Conservation (phyloP, 2,888 invertebrate genomes). For the Plebejus melissa region DNA sequence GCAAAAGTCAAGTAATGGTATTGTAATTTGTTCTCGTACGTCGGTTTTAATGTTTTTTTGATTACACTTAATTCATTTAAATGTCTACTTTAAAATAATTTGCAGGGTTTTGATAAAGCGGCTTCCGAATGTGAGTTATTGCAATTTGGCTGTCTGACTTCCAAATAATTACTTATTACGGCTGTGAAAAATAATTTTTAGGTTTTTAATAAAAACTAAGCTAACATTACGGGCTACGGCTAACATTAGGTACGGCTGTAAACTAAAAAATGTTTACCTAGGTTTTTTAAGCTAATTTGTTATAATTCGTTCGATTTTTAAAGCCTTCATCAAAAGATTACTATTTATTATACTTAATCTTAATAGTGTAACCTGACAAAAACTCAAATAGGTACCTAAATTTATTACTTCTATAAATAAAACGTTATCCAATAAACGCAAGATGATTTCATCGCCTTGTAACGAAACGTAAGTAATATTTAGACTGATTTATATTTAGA, state of each 20-base stretch:
- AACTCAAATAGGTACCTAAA: not conserved
- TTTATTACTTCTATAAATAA: not conserved
- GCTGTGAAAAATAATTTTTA: no score
- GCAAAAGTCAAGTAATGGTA: not conserved
- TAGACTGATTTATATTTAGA: constrained; percentile 1
- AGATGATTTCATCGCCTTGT: not conserved
- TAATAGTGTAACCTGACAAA: not conserved
- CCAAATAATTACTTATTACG: not conserved
- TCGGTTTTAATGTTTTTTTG: constrained; percentile 9
- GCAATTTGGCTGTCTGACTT: not conserved
- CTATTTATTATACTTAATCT: not conserved
- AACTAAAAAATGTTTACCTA: no score
- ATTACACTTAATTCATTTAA: not conserved
- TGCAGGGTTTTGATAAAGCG: constrained; percentile 4
- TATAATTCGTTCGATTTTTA: not conserved
- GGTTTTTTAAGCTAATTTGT: no score
- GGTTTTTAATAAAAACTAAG: no score
- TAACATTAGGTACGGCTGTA: no score
- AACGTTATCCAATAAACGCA: not conserved
- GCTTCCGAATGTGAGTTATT: not conserved
- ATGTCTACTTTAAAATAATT: constrained; percentile 14
- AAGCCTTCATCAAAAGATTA: not conserved
- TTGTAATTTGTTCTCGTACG: not conserved
- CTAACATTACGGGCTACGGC: no score
- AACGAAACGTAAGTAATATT: not conserved